A percentile compares a stretch with the other conserved stretches of the same genome.
phyloP scores from a whole-genome alignment of 1,140 invertebrate genomes.

The Rhagoletis pomonella region DNA sequence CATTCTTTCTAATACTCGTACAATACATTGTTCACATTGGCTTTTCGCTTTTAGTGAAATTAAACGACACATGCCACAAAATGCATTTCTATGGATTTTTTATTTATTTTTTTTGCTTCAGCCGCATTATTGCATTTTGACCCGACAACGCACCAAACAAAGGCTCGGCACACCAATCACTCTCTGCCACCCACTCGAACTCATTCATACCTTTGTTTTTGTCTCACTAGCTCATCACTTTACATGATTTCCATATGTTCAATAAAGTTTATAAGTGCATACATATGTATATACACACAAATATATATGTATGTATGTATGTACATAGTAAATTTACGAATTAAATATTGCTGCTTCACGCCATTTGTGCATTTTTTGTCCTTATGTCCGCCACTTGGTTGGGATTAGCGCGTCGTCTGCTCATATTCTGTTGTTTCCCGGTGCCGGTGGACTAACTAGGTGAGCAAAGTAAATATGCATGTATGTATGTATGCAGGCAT shows the following conservation, averaged over 20 bases:
- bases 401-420: slow-evolving; percentile 13
- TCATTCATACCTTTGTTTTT: neutral
- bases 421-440: neutral
- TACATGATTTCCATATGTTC: slow-evolving; percentile 42
- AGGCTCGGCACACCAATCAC: neutral
- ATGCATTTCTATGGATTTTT: slow-evolving; percentile 35
- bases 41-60: slow-evolving; percentile 51
- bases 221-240: neutral
- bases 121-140: slow-evolving; percentile 39
- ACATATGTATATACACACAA: too few species aligned
- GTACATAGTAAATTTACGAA: neutral
- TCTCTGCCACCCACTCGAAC: neutral
- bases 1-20: neutral
- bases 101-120: neutral
- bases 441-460: neutral
- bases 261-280: too few species aligned
- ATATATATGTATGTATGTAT: neutral
- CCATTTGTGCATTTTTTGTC: neutral
- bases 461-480: neutral
- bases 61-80: slow-evolving; percentile 46
- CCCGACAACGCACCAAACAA: neutral
- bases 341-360: neutral
- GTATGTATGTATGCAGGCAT: too few species aligned
- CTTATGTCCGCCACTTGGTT: slow-evolving; percentile 26
- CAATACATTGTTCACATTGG: slow-evolving; percentile 17